Percentiles rank a stretch among this genome's conserved stretches.
These are phyloP conservation scores for Zaprionus inermis DNA, from an alignment of 1,140 invertebrate species.

Conservation along the genomic window DNA sequence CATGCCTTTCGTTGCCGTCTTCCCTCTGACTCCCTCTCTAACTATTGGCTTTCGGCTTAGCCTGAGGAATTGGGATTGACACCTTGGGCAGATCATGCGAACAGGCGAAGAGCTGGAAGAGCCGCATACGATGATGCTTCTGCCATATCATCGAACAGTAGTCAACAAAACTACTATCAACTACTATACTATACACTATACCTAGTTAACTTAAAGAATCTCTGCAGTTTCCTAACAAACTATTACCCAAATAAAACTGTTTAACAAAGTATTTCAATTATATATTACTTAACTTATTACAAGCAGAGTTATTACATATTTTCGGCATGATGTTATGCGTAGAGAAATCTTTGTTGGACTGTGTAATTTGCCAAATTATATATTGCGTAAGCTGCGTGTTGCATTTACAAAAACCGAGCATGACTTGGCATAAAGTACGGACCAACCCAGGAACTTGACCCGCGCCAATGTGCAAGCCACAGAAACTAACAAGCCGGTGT, in stretches of 20 bases:
- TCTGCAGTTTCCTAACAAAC: no score
- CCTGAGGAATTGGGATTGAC: not conserved
- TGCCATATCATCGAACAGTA: not conserved
- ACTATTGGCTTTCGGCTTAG: not conserved
- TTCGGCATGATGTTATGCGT: no score
- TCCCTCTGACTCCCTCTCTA: not conserved
- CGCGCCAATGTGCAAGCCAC: not conserved
- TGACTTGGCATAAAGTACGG: constrained; percentile 55
- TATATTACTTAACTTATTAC: no score
- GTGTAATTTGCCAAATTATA: constrained; percentile 70
- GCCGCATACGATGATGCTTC: not conserved
- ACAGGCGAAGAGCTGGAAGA: not conserved
- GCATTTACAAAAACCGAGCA: constrained; percentile 7
- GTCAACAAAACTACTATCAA: not conserved
- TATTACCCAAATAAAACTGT: not conserved
- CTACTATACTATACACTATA: no score
- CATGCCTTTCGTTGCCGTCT: constrained; percentile 1
- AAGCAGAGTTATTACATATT: no score
- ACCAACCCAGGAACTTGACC: constrained; percentile 24
- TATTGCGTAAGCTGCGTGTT: constrained; percentile 46
- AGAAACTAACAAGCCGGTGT: not conserved
- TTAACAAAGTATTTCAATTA: not conserved
- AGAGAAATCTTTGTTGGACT: not conserved
- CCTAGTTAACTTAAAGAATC: no score
- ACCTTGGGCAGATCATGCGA: not conserved